phyloP scores from a whole-genome alignment of 2,888 invertebrate species.

The Acleris emargana region DNA sequence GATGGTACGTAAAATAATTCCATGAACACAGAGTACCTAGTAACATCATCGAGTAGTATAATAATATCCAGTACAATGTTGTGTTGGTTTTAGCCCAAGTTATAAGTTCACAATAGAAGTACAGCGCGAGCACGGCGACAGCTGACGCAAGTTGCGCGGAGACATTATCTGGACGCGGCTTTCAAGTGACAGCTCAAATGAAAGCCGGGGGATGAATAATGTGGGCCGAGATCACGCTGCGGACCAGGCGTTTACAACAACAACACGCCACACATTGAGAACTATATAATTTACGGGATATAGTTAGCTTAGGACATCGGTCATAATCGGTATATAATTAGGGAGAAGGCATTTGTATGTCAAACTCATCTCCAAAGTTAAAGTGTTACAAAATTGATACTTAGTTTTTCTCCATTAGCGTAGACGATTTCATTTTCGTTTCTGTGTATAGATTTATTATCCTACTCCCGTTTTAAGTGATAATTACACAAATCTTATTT shows the following conservation, averaged over 20 bases:
- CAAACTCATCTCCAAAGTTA: no score
- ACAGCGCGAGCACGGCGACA: constrained; percentile 21
- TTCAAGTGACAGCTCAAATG: constrained; percentile 43
- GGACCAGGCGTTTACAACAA: constrained; percentile 38
- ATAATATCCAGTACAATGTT: background rate
- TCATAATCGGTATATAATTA: no score
- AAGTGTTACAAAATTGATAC: no score
- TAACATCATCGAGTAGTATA: background rate
- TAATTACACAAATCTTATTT: no score
- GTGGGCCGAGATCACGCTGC: constrained; percentile 18
- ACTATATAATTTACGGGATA: constrained; percentile 1
- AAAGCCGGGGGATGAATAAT: constrained; percentile 33
- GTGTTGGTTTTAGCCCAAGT: background rate
- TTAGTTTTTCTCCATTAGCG: no score
- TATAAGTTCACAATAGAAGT: constrained; percentile 14
- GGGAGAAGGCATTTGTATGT: no score
- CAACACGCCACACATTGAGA: constrained; percentile 10
- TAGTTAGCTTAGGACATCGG: background rate
- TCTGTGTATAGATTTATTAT: no score
- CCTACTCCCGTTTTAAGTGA: no score
- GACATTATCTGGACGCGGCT: constrained; percentile 36
- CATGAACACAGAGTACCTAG: no score
- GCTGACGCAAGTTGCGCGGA: constrained; percentile 17
- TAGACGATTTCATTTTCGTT: no score
- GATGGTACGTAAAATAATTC: no score